Evolutionary conservation across 1,140 invertebrate genomes (phyloP).

Genomic region (Apolygus lucorum): DNA sequence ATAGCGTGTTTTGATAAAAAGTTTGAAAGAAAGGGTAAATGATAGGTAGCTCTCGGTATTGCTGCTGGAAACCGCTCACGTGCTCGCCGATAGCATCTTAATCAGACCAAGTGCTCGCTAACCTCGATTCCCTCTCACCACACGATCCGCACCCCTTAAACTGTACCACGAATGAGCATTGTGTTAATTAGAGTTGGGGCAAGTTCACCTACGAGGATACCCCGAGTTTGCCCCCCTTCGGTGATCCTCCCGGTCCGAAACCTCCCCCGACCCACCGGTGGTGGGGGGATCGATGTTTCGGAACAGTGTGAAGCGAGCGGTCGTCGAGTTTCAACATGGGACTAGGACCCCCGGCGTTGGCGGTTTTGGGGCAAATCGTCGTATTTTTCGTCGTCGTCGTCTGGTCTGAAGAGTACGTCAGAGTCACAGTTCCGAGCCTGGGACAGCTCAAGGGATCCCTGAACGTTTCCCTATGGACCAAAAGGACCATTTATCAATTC

Average conservation of each 20-base stretch:
- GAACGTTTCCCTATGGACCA: conserved; percentile 26
- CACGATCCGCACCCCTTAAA: too few species aligned
- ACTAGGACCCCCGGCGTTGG: neutral
- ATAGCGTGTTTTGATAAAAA: too few species aligned
- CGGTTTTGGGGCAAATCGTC: conserved; percentile 1
- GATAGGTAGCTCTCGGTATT: too few species aligned
- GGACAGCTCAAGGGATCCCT: conserved; percentile 23
- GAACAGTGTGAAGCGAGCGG: neutral
- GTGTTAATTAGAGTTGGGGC: too few species aligned
- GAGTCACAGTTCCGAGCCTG: conserved; percentile 9
- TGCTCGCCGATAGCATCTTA: too few species aligned
- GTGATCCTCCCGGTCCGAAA: neutral
- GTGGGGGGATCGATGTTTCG: conserved; percentile 5
- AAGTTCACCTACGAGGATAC: too few species aligned
- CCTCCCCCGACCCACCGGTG: neutral
- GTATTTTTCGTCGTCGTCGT: neutral
- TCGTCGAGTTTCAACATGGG: neutral
- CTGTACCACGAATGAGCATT: too few species aligned
- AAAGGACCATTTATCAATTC: conserved; percentile 35
- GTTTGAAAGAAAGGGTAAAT: too few species aligned
- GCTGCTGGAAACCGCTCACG: too few species aligned
- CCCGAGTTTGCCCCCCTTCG: too few species aligned
- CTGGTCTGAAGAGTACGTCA: neutral
- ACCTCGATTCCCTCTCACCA: too few species aligned
- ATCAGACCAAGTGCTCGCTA: too few species aligned